These are phyloP conservation scores for Phymorhynchus buccinoides DNA, from an alignment of 1,140 invertebrate genomes.

Conservation along the genomic window DNA sequence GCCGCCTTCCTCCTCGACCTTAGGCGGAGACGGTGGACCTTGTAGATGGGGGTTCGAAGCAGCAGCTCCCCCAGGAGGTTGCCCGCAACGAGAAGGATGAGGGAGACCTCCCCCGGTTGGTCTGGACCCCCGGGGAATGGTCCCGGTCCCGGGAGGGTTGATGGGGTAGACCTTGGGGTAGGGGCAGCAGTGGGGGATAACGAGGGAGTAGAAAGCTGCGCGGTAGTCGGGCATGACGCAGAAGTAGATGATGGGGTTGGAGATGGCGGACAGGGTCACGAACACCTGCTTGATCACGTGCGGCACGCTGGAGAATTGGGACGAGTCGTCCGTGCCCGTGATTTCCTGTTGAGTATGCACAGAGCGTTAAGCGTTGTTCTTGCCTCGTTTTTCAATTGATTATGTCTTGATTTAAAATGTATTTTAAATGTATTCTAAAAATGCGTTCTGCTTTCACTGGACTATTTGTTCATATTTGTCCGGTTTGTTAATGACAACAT, in stretches of 20 bases:
- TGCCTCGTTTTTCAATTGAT: too few species aligned
- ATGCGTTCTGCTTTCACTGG: too few species aligned
- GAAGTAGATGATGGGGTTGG: constrained; percentile 36
- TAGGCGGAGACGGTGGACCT: neutral
- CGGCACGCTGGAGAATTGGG: neutral
- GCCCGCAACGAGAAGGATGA: too few species aligned
- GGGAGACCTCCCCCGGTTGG: too few species aligned
- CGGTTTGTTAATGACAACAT: too few species aligned
- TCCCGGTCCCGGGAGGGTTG: neutral
- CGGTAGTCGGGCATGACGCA: constrained; percentile 16
- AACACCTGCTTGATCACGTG: constrained; percentile 35
- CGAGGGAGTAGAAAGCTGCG: neutral
- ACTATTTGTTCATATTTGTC: too few species aligned
- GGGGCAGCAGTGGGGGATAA: neutral
- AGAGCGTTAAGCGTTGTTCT: too few species aligned
- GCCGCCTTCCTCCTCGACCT: neutral
- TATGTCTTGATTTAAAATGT: too few species aligned
- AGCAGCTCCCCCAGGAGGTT: neutral
- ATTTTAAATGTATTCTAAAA: too few species aligned
- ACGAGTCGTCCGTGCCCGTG: constrained; percentile 38
- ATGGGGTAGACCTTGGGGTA: neutral
- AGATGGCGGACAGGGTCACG: constrained; percentile 24
- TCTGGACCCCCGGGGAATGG: too few species aligned
- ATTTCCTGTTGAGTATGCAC: constrained; percentile 29
- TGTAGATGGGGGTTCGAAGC: neutral